phyloP scores from a whole-genome alignment of 2,797 vertebrate genomes.

The Carcharodon carcharias region DNA sequence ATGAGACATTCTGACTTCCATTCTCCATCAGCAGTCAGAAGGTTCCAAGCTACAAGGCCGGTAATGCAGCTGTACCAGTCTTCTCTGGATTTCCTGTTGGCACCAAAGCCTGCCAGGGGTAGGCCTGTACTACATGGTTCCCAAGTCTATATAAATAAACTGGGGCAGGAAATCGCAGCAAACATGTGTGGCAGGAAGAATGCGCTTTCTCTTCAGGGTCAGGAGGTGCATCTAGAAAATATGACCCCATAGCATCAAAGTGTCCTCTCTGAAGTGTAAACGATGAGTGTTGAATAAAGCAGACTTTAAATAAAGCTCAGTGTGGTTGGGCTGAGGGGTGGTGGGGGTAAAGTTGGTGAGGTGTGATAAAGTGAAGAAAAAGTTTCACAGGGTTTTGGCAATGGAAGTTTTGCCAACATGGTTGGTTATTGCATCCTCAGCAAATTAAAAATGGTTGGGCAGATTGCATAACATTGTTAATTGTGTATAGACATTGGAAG shows the following conservation, averaged over 20 bases:
- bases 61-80: neutral
- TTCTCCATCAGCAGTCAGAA: neutral
- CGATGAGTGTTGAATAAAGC: neutral
- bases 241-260: neutral
- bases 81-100: neutral
- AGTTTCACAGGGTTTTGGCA: neutral
- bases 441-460: neutral
- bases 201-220: neutral
- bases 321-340: too few relatives aligned
- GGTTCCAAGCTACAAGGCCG: neutral
- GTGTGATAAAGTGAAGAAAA: neutral
- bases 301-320: too few relatives aligned
- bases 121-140: too few relatives aligned
- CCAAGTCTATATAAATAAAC: neutral
- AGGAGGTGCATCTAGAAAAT: neutral
- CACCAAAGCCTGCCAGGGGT: neutral
- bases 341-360: neutral
- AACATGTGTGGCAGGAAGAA: neutral
- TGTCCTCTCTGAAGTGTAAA: neutral
- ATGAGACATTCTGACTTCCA: neutral
- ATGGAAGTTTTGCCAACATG: neutral
- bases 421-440: neutral
- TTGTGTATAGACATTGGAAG: neutral
- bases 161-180: neutral
- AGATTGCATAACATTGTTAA: neutral